Percentiles rank a stretch among this genome's conserved stretches.
These are phyloP conservation scores for Pteria penguin DNA, from an alignment of 2,888 invertebrate species.

Conservation along the genomic window DNA sequence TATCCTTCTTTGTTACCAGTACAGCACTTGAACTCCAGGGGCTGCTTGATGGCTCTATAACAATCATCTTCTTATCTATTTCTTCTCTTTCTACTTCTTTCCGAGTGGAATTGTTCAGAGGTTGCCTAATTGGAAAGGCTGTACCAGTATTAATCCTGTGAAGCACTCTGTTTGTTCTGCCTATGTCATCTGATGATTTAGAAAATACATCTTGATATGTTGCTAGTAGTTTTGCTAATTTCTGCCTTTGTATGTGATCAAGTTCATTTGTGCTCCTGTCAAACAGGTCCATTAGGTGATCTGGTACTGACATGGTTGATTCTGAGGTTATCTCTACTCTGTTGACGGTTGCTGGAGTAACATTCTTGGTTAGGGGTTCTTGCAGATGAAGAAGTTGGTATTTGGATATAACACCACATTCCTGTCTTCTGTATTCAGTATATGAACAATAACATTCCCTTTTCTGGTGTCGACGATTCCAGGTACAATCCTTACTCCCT, in stretches of 20 bases:
- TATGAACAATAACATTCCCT: not conserved
- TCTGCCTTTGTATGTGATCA: not conserved
- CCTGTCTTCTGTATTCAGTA: not conserved
- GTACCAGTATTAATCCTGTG: no score
- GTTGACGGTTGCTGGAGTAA: not conserved
- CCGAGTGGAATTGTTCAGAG: no score
- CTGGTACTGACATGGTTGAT: constrained; percentile 1
- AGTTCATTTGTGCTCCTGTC: not conserved
- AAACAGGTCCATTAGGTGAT: constrained; percentile 17
- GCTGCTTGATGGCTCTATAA: no score
- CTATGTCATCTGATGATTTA: no score
- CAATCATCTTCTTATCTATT: no score
- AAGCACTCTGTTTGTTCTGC: no score
- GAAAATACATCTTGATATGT: no score
- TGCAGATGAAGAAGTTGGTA: not conserved
- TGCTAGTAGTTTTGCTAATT: constrained; percentile 1
- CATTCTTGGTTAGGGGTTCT: not conserved
- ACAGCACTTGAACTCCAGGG: no score
- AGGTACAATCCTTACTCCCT: not conserved
- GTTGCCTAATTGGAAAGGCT: no score
- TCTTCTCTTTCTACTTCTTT: no score
- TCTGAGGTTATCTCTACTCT: not conserved
- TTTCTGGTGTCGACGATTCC: not conserved
- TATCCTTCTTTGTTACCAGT: no score
- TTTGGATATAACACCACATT: not conserved